phyloP scores from a whole-genome alignment of 2,113 vertebrate genomes.

The Cololabis saira region DNA sequence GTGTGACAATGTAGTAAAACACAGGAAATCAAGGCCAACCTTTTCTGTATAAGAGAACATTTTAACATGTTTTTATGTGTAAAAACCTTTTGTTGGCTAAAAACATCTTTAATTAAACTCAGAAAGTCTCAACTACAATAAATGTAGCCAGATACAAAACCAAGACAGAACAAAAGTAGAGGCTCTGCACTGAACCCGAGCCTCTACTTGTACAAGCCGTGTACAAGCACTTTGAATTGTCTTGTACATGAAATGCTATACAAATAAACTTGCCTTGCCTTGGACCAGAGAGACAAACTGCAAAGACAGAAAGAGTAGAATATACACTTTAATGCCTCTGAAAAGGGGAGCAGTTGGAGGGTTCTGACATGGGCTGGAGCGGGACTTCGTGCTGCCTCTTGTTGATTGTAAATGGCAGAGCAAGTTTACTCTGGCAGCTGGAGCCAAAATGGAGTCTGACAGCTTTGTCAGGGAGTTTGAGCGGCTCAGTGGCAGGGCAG shows the following conservation, averaged over 20 bases:
- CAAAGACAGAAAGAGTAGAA: conserved; percentile 26
- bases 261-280: neutral
- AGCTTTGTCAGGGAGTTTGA: conserved; percentile 86
- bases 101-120: too few relatives aligned
- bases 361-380: conserved; percentile 67
- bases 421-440: conserved; percentile 78
- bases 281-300: neutral
- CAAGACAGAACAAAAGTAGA: too few relatives aligned
- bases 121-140: too few relatives aligned
- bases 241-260: neutral
- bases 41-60: too few relatives aligned
- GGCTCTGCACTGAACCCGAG: too few relatives aligned
- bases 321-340: conserved; percentile 38
- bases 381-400: conserved; percentile 55
- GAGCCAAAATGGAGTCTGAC: conserved; percentile 82
- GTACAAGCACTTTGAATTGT: too few relatives aligned
- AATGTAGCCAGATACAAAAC: too few relatives aligned
- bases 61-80: too few relatives aligned
- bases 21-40: too few relatives aligned
- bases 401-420: conserved; percentile 81
- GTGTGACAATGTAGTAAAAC: too few relatives aligned
- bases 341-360: conserved; percentile 58
- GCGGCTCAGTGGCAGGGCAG: conserved; percentile 80
- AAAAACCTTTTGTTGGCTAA: too few relatives aligned
- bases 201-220: too few relatives aligned